A percentile compares a stretch with the other conserved stretches of the same genome.
Conservation (phyloP, 2,797 vertebrate genomes). For the Trematomus bernacchii region DNA sequence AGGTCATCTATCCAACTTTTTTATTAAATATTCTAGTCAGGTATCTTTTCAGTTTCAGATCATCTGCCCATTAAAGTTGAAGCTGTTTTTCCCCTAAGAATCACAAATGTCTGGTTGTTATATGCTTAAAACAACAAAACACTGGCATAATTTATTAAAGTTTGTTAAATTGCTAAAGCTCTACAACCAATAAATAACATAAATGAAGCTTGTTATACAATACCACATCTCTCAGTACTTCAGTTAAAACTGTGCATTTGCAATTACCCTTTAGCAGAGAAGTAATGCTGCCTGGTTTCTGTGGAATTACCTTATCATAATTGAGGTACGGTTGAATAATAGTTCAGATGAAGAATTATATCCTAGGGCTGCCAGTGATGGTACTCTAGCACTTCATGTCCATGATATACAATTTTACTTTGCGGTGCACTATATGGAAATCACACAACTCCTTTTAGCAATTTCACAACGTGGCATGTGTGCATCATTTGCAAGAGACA, state of each 20-base stretch:
- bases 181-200: background rate
- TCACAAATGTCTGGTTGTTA: background rate
- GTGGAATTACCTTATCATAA: background rate
- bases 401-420: background rate
- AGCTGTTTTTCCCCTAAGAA: background rate
- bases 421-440: background rate
- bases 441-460: background rate
- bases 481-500: background rate
- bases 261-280: background rate
- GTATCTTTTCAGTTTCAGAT: background rate
- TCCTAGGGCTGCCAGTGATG: background rate
- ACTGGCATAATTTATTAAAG: background rate
- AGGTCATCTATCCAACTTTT: slow-evolving; percentile 3
- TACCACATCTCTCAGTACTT: background rate
- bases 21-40: slow-evolving; percentile 2
- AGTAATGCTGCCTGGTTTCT: background rate
- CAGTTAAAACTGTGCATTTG: background rate
- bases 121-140: slow-evolving; percentile 2
- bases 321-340: background rate
- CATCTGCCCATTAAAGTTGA: background rate
- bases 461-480: background rate
- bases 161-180: background rate
- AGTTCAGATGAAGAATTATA: background rate
- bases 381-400: background rate
- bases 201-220: background rate